phyloP scores from a whole-genome alignment of 2,113 vertebrate genomes.

The Alexandromys fortis region DNA sequence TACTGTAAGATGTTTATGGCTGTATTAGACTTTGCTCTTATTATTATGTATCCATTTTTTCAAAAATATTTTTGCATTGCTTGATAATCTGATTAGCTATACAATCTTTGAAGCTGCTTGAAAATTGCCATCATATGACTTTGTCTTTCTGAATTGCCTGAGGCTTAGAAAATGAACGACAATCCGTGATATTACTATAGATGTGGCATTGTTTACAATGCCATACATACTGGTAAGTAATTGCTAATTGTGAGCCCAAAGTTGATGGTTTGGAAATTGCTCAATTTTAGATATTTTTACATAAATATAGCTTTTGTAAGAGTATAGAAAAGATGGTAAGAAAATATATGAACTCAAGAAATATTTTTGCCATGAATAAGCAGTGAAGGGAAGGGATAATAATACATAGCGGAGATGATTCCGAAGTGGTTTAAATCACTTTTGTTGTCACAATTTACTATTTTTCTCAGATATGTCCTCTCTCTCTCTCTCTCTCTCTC shows the following conservation, averaged over 20 bases:
- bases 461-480: background rate
- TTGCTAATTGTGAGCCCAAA: background rate
- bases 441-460: background rate
- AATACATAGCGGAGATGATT: background rate
- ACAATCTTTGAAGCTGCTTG: background rate
- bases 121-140: background rate
- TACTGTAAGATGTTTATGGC: background rate
- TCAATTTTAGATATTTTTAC: background rate
- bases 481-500: too few species aligned
- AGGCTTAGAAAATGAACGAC: background rate
- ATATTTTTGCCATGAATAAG: too few species aligned
- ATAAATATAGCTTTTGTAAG: background rate
- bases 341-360: background rate
- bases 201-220: too few species aligned
- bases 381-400: background rate
- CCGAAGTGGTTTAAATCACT: background rate
- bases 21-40: background rate
- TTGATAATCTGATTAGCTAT: background rate
- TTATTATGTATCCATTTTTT: background rate
- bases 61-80: background rate
- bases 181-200: background rate
- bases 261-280: background rate
- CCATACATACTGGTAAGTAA: background rate
- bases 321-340: background rate
- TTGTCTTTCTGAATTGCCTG: background rate